Evolutionary conservation across 2,797 vertebrate species (phyloP).

Genomic region (Erethizon dorsatum): DNA sequence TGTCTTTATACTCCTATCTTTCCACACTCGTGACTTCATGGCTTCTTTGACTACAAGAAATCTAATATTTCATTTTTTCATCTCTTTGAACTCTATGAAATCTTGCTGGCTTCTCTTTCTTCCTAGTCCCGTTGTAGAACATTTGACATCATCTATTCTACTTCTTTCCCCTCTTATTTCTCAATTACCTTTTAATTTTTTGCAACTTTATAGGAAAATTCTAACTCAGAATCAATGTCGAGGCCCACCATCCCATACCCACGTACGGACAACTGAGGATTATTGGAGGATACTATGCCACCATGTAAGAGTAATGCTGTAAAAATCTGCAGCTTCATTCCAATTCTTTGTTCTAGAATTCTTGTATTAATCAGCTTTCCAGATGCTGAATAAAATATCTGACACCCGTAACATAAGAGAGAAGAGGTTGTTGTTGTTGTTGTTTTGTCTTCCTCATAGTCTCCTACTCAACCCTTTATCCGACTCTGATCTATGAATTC

Average conservation of each 20-base stretch:
- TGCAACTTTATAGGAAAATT: slow-evolving; percentile 1
- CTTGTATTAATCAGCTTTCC: background rate
- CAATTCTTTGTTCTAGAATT: background rate
- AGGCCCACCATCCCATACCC: background rate
- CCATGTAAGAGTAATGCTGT: no score
- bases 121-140: background rate
- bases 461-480: background rate
- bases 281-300: background rate
- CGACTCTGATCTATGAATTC: background rate
- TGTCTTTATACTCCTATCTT: background rate
- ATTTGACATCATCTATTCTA: background rate
- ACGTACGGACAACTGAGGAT: background rate
- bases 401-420: background rate
- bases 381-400: background rate
- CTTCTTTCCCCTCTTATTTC: background rate
- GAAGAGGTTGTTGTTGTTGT: background rate
- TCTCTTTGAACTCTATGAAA: background rate
- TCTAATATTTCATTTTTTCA: background rate
- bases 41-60: background rate
- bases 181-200: background rate
- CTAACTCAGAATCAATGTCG: background rate
- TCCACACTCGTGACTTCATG: background rate
- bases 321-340: background rate
- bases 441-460: background rate
- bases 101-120: background rate